Evolutionary conservation across 1,140 invertebrate species (phyloP).

Genomic region (Manduca sexta): DNA sequence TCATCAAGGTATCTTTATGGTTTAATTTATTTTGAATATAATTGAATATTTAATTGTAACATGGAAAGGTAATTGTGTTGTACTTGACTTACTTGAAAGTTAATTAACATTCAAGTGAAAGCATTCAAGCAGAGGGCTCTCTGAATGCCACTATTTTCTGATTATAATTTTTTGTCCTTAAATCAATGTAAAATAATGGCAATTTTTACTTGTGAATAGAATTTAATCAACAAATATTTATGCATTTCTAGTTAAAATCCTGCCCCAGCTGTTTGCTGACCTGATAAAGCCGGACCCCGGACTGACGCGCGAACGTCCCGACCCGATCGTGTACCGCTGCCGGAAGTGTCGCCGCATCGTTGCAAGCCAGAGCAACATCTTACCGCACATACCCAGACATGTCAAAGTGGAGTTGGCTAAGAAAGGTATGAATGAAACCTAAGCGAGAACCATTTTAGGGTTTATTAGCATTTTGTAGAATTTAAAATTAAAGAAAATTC

Average conservation of each 20-base stretch:
- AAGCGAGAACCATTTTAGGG: too few species aligned
- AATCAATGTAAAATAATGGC: too few species aligned
- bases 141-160: too few species aligned
- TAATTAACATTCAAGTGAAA: too few species aligned
- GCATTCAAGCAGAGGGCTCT: too few species aligned
- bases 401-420: conserved; percentile 51
- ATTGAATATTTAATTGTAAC: background rate
- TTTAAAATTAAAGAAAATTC: too few species aligned
- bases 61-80: too few species aligned
- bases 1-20: conserved; percentile 75
- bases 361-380: conserved; percentile 84
- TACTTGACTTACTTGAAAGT: too few species aligned
- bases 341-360: conserved; percentile 85
- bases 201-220: background rate
- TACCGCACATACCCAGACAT: conserved; percentile 78
- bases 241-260: conserved; percentile 79
- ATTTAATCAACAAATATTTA: background rate
- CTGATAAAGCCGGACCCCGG: conserved; percentile 87
- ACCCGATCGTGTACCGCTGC: conserved; percentile 87
- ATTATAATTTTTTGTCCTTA: too few species aligned
- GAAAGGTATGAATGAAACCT: conserved; percentile 22
- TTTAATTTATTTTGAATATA: background rate
- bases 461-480: too few species aligned
- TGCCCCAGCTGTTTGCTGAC: conserved; percentile 84
- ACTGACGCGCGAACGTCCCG: conserved; percentile 82